A percentile compares a stretch with the other conserved stretches of the same genome.
These are phyloP conservation scores for Gymnorhina tibicen DNA, from an alignment of 2,113 vertebrate genomes.

Conservation along the genomic window DNA sequence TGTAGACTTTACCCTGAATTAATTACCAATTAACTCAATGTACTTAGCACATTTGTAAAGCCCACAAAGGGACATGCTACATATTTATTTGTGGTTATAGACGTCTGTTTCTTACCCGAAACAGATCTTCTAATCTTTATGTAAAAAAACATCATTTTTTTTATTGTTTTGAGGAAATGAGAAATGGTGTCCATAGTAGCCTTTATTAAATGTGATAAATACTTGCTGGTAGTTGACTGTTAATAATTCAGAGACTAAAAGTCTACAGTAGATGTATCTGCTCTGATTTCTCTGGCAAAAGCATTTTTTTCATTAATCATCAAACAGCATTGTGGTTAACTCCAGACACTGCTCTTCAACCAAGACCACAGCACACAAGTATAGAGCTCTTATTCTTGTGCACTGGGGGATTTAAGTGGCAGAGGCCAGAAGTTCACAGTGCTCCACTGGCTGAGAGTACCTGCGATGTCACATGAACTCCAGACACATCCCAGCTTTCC, in stretches of 20 bases:
- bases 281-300: background rate
- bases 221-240: background rate
- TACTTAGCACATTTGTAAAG: conserved; percentile 43
- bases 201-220: background rate
- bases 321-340: background rate
- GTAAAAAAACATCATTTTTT: background rate
- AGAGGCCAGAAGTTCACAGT: background rate
- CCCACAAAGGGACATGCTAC: background rate
- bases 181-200: background rate
- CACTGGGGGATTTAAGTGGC: background rate
- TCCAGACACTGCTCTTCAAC: background rate
- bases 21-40: conserved; percentile 40
- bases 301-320: background rate
- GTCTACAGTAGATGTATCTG: background rate
- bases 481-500: background rate
- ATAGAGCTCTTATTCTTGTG: background rate
- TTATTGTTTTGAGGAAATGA: background rate
- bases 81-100: conserved; percentile 15
- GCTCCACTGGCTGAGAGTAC: background rate
- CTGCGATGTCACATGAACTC: background rate
- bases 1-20: conserved; percentile 23
- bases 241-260: background rate
- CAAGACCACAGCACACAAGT: background rate
- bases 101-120: background rate
- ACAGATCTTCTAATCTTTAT: background rate